Conservation (phyloP, 2,888 invertebrate species). For the Lycia hirtaria region DNA sequence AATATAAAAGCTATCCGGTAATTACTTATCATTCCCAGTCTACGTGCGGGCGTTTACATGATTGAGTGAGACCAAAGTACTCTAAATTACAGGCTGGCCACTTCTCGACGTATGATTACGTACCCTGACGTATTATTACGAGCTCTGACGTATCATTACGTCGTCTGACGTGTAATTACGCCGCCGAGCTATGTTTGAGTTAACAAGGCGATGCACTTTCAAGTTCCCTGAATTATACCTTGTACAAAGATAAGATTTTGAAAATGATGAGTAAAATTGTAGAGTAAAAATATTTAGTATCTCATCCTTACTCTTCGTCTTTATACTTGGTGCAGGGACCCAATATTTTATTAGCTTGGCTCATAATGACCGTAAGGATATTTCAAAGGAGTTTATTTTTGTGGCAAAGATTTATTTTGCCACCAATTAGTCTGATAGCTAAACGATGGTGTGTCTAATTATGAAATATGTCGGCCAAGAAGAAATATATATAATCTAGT, state of each 20-base stretch:
- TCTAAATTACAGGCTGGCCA: conserved; percentile 55
- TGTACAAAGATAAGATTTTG: conserved; percentile 29
- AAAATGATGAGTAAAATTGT: conserved; percentile 24
- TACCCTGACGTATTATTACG: conserved; percentile 38
- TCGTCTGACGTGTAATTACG: conserved; percentile 36
- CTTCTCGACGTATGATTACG: conserved; percentile 32
- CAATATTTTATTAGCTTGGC: background rate
- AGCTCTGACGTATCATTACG: conserved; percentile 38
- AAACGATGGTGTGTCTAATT: too few species aligned
- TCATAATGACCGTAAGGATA: background rate
- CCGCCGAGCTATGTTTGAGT: conserved; percentile 37
- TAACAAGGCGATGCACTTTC: conserved; percentile 41
- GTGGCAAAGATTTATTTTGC: too few species aligned
- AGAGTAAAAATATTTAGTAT: background rate
- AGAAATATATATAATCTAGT: too few species aligned
- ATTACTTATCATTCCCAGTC: conserved; percentile 22
- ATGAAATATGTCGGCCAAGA: too few species aligned
- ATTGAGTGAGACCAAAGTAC: conserved; percentile 62
- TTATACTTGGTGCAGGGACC: background rate
- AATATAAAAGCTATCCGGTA: conserved; percentile 25
- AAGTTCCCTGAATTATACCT: conserved; percentile 39
- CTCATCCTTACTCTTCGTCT: too few species aligned
- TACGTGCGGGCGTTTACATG: conserved; percentile 52
- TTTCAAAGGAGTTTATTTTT: too few species aligned
- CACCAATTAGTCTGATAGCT: too few species aligned